Base-by-base conservation (phyloP, 2,888 invertebrate genomes). In the Mamestra brassicae region DNA sequence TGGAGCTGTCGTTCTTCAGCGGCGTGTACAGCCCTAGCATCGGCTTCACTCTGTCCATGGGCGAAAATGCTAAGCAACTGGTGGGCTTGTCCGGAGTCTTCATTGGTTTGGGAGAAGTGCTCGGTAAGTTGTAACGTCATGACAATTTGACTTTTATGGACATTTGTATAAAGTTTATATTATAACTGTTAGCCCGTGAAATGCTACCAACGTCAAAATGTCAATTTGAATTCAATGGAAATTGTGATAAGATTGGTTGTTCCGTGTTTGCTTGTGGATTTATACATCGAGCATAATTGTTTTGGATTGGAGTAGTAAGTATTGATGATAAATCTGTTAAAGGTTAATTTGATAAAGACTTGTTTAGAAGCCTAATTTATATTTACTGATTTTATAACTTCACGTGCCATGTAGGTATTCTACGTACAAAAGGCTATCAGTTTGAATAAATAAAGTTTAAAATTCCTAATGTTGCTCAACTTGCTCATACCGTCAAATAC, bases 1-100 rank as follows among this genome's bases (percentile, higher is more conserved):
- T 99, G 73, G 99, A 99, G 91, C 94, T 99, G 61, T 99, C 99
- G 0, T 99, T 99, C 97, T 99, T 98, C 96, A 99, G 99, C 90
- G 99, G 99, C 0, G 99, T 99, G 1, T 99, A 99, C 95, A 98
- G 99, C 50, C 97, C 99, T 0, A 98, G 98, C 85, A 98, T 99
- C 81, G 99, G 99, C 0, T 98, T 98, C 92, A 99, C 99, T 0
- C 92, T 97, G 67, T 95, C 97, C 10, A 98, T 99, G 91, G 98
- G 98, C 0, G 97, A 97, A 7, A 97, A 98, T 63, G 97, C 98
- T 0, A 99, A 99, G 90, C 98, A 98, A 85, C 97, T 99, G 36
- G 98, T 99, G 42, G 99, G 99, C 0, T 96, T 99, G 8, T 99
- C 99, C 3, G 99, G 99, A 0, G 99, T 99, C 79, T 98, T 98